Evolutionary conservation across 2,888 invertebrate genomes (phyloP).

Genomic region (Scaptodrosophila latifasciaeformis): DNA sequence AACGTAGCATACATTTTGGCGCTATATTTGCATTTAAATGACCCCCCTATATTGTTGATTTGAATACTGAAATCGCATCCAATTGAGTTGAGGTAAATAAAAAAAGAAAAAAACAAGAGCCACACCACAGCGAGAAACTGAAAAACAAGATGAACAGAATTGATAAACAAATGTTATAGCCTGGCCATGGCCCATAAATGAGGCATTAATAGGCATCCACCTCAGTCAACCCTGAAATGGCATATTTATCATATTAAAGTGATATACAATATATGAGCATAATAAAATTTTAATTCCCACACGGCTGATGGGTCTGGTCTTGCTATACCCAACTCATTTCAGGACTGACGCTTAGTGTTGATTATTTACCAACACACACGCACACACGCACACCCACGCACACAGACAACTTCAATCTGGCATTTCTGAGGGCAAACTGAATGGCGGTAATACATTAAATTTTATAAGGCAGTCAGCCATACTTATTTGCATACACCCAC

Average conservation of each 20-base stretch:
- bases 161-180: neutral
- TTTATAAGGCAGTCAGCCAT: slow-evolving; percentile 28
- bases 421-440: neutral
- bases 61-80: neutral
- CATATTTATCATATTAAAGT: slow-evolving; percentile 2
- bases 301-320: slow-evolving; percentile 46
- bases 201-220: too few relatives aligned
- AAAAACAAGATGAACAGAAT: neutral
- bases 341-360: neutral
- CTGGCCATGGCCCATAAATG: too few relatives aligned
- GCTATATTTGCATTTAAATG: slow-evolving; percentile 47
- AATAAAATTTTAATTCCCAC: slow-evolving; percentile 63
- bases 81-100: too few relatives aligned
- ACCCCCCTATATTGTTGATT: slow-evolving; percentile 2
- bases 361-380: neutral
- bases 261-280: slow-evolving; percentile 5
- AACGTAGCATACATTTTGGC: slow-evolving; percentile 5
- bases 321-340: neutral
- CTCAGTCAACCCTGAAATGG: too few relatives aligned
- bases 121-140: neutral
- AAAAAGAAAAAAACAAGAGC: too few relatives aligned
- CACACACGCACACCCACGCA: neutral
- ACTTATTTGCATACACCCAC: slow-evolving; percentile 20
- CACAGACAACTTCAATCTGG: neutral
- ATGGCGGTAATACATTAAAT: slow-evolving; percentile 30